These are phyloP conservation scores for Oscheius sp. DNA, from an alignment of 1,140 invertebrate genomes.

Conservation along the genomic window DNA sequence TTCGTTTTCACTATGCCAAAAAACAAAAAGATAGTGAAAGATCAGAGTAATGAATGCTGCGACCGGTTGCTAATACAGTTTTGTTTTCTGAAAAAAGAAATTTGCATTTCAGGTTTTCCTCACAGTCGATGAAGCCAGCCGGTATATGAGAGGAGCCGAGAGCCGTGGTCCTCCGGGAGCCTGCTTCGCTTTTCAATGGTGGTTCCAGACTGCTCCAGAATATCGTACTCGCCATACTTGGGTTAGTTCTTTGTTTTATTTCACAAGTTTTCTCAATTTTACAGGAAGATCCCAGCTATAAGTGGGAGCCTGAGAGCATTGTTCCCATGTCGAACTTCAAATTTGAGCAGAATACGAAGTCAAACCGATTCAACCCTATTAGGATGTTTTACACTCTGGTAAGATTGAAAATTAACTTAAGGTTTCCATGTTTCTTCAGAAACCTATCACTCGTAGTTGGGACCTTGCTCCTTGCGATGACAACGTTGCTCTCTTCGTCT, in stretches of 20 bases:
- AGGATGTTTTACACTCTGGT: conserved; percentile 23
- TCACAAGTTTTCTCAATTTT: not conserved
- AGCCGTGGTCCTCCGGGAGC: conserved; percentile 18
- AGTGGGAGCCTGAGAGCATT: not conserved
- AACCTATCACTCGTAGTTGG: conserved; percentile 18
- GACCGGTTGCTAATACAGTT: too few relatives aligned
- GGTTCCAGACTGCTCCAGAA: conserved; percentile 16
- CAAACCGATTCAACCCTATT: not conserved
- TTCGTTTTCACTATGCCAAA: too few relatives aligned
- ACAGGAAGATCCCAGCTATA: conserved; percentile 12
- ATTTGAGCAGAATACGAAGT: conserved; percentile 11
- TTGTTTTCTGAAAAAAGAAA: too few relatives aligned
- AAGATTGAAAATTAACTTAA: not conserved
- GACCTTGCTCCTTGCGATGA: conserved; percentile 11
- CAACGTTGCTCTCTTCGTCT: not conserved
- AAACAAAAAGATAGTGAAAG: too few relatives aligned
- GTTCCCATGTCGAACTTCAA: not conserved
- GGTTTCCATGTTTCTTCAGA: not conserved
- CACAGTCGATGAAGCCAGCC: not conserved
- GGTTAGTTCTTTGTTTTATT: not conserved
- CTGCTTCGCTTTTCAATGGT: conserved; percentile 36
- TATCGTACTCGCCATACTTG: not conserved
- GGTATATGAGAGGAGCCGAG: conserved; percentile 4
- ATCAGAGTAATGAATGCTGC: too few relatives aligned
- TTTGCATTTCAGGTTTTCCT: not conserved